phyloP scores from a whole-genome alignment of 2,888 invertebrate species.

The Epirrhoe alternata region DNA sequence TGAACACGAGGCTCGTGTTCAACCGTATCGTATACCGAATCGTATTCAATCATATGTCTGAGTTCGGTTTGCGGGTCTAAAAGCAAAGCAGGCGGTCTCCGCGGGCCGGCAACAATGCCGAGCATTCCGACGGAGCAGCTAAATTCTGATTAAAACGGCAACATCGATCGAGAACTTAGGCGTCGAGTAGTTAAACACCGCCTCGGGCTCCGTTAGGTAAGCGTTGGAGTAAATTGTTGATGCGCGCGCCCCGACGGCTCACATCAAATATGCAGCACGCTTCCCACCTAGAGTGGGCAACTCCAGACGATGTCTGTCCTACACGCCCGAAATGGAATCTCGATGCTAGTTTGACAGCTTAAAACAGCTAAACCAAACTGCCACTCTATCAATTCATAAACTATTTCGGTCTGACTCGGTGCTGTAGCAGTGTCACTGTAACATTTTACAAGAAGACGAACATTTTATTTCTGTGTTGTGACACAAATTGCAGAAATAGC shows the following conservation, averaged over 20 bases:
- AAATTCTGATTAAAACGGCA: slow-evolving; percentile 64
- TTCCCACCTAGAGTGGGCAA: slow-evolving; percentile 58
- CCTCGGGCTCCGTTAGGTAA: slow-evolving; percentile 67
- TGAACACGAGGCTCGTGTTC: too few relatives aligned
- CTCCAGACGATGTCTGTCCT: slow-evolving; percentile 44
- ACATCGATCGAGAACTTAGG: slow-evolving; percentile 61
- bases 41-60: neutral
- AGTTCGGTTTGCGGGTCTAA: slow-evolving; percentile 45
- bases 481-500: neutral
- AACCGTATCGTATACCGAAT: too few relatives aligned
- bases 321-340: slow-evolving; percentile 62
- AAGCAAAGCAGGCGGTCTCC: slow-evolving; percentile 37
- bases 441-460: neutral
- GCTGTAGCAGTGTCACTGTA: slow-evolving; percentile 18
- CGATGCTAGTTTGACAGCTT: slow-evolving; percentile 56
- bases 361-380: slow-evolving; percentile 51
- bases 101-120: slow-evolving; percentile 50
- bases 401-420: slow-evolving; percentile 46
- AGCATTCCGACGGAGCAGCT: slow-evolving; percentile 54
- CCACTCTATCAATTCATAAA: slow-evolving; percentile 40
- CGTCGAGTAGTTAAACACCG: slow-evolving; percentile 58
- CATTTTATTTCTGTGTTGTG: neutral
- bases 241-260: slow-evolving; percentile 59
- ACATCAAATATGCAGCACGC: slow-evolving; percentile 77
- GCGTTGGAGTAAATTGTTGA: slow-evolving; percentile 67